phyloP scores from a whole-genome alignment of 1,140 invertebrate genomes.

The Lepidurus couesii region DNA sequence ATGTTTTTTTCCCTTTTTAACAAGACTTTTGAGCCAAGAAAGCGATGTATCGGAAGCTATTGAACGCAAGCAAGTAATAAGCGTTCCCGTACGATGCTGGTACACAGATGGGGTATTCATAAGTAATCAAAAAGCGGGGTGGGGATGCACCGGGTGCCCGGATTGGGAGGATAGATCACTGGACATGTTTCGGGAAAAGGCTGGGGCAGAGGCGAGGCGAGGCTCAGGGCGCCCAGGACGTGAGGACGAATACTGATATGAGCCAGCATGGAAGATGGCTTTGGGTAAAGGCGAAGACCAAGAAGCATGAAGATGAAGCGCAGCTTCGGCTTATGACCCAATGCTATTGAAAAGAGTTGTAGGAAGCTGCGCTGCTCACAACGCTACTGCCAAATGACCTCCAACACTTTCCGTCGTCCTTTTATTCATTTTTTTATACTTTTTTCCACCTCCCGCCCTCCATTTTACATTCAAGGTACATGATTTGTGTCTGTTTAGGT shows the following conservation, averaged over 20 bases:
- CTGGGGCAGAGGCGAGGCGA: background rate
- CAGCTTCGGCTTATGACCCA: background rate
- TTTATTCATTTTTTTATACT: background rate
- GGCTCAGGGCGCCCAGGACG: background rate
- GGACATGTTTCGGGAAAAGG: background rate
- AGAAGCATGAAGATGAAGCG: conserved; percentile 19
- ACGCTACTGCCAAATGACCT: background rate
- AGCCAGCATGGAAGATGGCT: conserved; percentile 2
- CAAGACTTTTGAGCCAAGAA: no score
- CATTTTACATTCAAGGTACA: no score
- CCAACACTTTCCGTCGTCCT: background rate
- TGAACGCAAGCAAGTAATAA: background rate
- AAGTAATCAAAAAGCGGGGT: background rate
- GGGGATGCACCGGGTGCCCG: background rate
- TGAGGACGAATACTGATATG: conserved; percentile 7
- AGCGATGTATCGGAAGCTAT: background rate
- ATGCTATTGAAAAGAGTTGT: conserved; percentile 9
- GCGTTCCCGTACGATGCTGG: no score
- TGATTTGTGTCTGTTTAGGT: background rate
- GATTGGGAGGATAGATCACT: background rate
- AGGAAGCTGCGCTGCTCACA: background rate
- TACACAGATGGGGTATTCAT: background rate
- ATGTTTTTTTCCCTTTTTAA: no score
- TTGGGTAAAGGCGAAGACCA: conserved; percentile 5
- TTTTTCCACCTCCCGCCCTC: no score